Conservation (phyloP, 2,797 vertebrate genomes). For the Micrastur ruficollis region DNA sequence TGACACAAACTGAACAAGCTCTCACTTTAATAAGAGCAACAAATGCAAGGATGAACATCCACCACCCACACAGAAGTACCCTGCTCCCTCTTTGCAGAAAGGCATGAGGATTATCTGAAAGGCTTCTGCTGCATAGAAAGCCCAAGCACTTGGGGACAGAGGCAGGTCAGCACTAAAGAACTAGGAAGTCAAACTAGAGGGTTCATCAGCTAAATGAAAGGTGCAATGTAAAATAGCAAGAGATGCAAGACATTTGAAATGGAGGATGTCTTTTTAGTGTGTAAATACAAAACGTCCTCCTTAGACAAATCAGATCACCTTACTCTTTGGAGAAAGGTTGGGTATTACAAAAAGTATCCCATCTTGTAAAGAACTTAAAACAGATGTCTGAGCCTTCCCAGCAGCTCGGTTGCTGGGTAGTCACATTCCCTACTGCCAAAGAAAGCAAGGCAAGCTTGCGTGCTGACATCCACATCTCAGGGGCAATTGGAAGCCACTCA, state of each 20-base stretch:
- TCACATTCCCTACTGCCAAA: background rate
- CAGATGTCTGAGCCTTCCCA: constrained; percentile 13
- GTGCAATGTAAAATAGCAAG: background rate
- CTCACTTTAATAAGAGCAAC: background rate
- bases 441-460: background rate
- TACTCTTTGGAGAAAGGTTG: background rate
- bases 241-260: background rate
- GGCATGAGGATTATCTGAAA: background rate
- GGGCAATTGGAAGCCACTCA: background rate
- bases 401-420: background rate
- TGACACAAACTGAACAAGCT: background rate
- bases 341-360: background rate
- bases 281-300: background rate
- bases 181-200: background rate
- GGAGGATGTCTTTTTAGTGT: background rate
- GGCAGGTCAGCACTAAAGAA: background rate
- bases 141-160: background rate
- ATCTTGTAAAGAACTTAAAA: background rate
- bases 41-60: background rate
- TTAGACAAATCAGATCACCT: background rate
- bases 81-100: background rate
- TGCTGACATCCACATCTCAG: background rate
- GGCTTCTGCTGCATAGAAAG: background rate
- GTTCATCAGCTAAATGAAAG: background rate
- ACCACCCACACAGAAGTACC: background rate